Conservation (phyloP, 37 sponge, comb jelly and placozoan genomes). For the Tethya wilhelma region DNA sequence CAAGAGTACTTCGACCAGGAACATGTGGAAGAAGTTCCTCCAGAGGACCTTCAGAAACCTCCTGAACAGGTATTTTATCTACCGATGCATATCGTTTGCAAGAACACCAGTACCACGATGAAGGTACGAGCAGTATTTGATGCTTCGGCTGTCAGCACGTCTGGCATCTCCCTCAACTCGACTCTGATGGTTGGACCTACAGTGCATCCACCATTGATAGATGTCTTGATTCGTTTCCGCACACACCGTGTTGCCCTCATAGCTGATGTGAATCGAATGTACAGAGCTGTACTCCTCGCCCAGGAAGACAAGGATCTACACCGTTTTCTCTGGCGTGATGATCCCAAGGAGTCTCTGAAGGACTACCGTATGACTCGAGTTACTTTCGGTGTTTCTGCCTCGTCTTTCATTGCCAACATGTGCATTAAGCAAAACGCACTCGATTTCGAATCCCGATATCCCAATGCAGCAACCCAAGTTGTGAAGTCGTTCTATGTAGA, state of each 20-base stretch:
- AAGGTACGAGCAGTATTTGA: slow-evolving; percentile 51
- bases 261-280: slow-evolving; percentile 41
- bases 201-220: slow-evolving; percentile 21
- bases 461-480: not conserved
- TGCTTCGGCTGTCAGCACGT: slow-evolving; percentile 28
- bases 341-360: not conserved
- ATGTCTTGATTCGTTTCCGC: slow-evolving; percentile 41
- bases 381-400: slow-evolving; percentile 39
- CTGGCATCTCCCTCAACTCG: slow-evolving; percentile 36
- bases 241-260: slow-evolving; percentile 15
- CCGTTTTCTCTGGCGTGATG: slow-evolving; percentile 40
- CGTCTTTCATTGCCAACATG: slow-evolving; percentile 40
- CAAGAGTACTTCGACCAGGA: slow-evolving; percentile 33
- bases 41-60: slow-evolving; percentile 38
- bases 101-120: slow-evolving; percentile 51
- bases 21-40: slow-evolving; percentile 45
- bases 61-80: slow-evolving; percentile 34
- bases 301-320: slow-evolving; percentile 24
- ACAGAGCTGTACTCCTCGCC: slow-evolving; percentile 13
- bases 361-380: no score
- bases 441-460: not conserved
- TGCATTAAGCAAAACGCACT: slow-evolving; percentile 34
- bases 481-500: slow-evolving; percentile 23
- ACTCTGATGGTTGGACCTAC: slow-evolving; percentile 40
- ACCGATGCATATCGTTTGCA: slow-evolving; percentile 36